Evolutionary conservation across 2,113 vertebrate species (phyloP).

Genomic region (Trogon surrucura): DNA sequence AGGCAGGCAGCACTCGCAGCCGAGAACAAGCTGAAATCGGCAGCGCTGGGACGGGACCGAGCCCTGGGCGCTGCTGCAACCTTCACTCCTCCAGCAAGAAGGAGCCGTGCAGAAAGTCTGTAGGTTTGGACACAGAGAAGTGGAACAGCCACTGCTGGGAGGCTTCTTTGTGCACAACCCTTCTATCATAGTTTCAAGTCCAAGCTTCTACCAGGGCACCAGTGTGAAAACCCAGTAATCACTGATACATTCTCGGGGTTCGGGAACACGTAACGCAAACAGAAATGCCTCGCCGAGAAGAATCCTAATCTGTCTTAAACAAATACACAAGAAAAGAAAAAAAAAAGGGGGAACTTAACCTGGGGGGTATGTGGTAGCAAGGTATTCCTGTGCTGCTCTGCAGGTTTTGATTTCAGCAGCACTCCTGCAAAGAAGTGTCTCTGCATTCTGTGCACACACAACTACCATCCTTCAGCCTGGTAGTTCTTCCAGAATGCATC

Average conservation of each 20-base stretch:
- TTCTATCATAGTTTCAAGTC: not conserved
- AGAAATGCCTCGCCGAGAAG: slow-evolving; percentile 15
- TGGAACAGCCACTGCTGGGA: accelerated
- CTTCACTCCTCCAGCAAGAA: not conserved
- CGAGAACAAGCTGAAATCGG: not conserved
- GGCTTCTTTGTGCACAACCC: not conserved
- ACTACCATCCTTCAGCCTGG: slow-evolving; percentile 23
- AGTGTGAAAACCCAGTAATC: not conserved
- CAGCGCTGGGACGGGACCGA: not conserved
- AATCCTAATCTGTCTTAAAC: not conserved
- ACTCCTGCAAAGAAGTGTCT: slow-evolving; percentile 12
- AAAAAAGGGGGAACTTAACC: slow-evolving; percentile 20
- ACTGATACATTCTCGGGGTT: not conserved
- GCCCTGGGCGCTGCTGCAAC: not conserved
- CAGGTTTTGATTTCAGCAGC: slow-evolving; percentile 18
- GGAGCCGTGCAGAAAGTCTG: not conserved
- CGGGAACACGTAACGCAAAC: slow-evolving; percentile 21
- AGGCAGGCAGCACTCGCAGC: not conserved
- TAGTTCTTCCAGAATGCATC: slow-evolving; percentile 39
- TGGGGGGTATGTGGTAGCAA: not conserved
- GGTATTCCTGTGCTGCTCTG: slow-evolving; percentile 15
- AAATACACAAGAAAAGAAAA: not conserved
- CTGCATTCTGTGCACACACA: not conserved
- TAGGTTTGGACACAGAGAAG: not conserved
- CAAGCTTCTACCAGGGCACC: not conserved